phyloP scores from a whole-genome alignment of 2,797 vertebrate genomes.

The Mionectes olivaceus region DNA sequence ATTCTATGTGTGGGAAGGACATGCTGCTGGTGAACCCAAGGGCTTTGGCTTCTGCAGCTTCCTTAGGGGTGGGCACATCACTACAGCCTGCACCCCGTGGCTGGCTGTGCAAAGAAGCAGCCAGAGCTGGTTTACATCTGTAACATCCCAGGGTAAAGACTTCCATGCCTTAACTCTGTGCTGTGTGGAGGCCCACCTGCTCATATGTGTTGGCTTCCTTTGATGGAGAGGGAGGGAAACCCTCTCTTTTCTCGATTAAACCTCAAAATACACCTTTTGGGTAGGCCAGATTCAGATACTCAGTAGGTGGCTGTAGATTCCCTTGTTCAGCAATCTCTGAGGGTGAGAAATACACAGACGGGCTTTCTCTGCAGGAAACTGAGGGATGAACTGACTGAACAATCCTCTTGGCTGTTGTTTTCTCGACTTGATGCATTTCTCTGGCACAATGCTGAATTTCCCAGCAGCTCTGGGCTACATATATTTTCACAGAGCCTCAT shows the following conservation, averaged over 20 bases:
- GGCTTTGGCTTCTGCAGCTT: background rate
- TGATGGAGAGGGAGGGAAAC: background rate
- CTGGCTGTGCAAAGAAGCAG: background rate
- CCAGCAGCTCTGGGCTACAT: background rate
- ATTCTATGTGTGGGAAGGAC: background rate
- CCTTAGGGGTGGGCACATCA: fast-evolving
- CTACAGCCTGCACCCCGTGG: background rate
- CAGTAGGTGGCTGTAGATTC: background rate
- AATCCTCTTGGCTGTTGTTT: background rate
- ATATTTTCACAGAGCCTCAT: constrained; percentile 21
- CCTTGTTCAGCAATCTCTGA: background rate
- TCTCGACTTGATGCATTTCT: background rate
- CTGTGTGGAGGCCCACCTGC: background rate
- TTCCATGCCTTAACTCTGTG: background rate
- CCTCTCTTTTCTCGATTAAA: background rate
- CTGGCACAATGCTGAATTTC: background rate
- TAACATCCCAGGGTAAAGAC: background rate
- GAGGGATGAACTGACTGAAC: background rate
- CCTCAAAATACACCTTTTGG: background rate
- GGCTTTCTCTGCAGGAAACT: background rate
- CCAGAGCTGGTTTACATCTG: background rate
- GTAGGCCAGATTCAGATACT: background rate
- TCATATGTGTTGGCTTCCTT: fast-evolving
- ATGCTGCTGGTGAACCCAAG: background rate
- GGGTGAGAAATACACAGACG: background rate